Percentiles rank a stretch among this genome's conserved stretches.
These are phyloP conservation scores for Sebastes hopkinsi DNA, from an alignment of 2,797 vertebrate species.

Conservation along the genomic window DNA sequence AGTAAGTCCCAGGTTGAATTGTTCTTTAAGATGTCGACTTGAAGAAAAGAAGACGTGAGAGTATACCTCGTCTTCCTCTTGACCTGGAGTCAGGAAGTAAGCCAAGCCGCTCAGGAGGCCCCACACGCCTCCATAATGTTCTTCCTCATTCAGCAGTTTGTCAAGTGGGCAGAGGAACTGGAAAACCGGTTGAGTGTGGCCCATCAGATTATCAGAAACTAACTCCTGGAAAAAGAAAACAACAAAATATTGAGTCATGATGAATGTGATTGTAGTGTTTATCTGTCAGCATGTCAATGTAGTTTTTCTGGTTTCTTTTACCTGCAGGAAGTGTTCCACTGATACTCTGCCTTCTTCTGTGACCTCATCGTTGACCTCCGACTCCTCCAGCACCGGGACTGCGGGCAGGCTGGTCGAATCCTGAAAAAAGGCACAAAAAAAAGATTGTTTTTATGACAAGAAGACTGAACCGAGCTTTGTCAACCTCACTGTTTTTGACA, in stretches of 20 bases:
- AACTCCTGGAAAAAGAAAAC: constrained; percentile 64
- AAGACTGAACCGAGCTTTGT: not conserved
- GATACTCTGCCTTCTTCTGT: constrained; percentile 62
- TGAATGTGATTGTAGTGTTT: not conserved
- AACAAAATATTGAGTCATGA: not conserved
- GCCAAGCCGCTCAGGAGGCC: constrained; percentile 78
- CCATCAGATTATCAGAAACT: constrained; percentile 69
- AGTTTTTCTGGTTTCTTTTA: constrained; percentile 17
- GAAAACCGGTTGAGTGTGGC: constrained; percentile 79
- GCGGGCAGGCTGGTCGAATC: constrained; percentile 64
- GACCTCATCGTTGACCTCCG: constrained; percentile 31
- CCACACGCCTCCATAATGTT: constrained; percentile 76
- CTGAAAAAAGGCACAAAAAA: constrained; percentile 42
- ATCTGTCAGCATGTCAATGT: not conserved
- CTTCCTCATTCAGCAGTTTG: constrained; percentile 74
- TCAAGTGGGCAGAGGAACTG: constrained; percentile 82
- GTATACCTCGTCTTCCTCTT: constrained; percentile 82
- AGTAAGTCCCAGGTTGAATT: not conserved
- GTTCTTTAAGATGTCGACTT: not conserved
- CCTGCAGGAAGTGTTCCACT: constrained; percentile 80
- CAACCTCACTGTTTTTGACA: not conserved
- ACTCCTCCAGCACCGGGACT: constrained; percentile 58
- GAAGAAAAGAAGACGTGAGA: not conserved
- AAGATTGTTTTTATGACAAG: not conserved
- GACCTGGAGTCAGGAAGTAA: constrained; percentile 76